Evolutionary conservation across 2,888 invertebrate genomes (phyloP), one percentile per base, ranked within the genome.

Genomic region (Aspidiotus destructor): DNA sequence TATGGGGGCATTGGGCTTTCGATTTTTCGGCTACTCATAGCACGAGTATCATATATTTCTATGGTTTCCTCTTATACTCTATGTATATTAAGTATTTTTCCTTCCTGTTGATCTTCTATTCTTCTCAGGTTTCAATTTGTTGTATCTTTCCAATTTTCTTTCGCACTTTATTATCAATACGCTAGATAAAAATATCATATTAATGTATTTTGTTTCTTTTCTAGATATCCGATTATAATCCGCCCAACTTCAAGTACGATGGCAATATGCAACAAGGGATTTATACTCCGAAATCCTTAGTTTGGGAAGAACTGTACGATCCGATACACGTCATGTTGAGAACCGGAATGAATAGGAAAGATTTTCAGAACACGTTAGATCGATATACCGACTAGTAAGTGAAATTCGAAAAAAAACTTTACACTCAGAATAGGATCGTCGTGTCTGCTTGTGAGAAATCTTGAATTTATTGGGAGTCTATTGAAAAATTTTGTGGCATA

Each of bases 341-440:
- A 72, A 92, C 94, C 40, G 48, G 48, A 6, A 92, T 96, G 8
- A 94, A 96, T 78, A 80, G 93, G 62, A 82, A 90, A 71, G 95
- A 98, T 77, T 95, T 93, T 78, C 96, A 97, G 78, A 86, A 88
- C 9, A 90, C 95, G n/a, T 87, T 96, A 86, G 95, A 97, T 78
- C 82, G 96, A 91, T 92, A 70, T n/a, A 69, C 63, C 11, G 40
- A 61, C 28, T 70, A 54, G 70, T 69, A 69, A 15, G 69, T 69
- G 1, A 7, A 58, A 16, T 1, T 28, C n/a, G 15, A 28, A 28
- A 28, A 28, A 28, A 5, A 3, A 3, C 28, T 28, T 28, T 1
- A 5, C 5, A 28, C 5, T 28, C 28, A 28, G 5, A 28, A 28
- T 28, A 28, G 1, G 28, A 28, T 28, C 28, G 5, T 60, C 16